phyloP scores from a whole-genome alignment of 2,888 invertebrate genomes.

The Metellina segmentata region DNA sequence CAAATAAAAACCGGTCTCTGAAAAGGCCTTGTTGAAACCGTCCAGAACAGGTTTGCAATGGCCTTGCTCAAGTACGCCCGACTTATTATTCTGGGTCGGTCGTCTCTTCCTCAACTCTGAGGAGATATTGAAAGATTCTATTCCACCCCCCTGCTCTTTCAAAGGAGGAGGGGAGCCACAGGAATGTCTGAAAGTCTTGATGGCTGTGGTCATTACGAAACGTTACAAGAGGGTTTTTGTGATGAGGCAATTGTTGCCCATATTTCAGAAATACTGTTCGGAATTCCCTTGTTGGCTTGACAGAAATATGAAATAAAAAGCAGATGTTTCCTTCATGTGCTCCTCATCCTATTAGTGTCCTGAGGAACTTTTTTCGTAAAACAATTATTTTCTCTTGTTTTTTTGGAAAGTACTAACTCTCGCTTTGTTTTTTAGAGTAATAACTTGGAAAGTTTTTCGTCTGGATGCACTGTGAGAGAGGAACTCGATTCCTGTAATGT shows the following conservation, averaged over 20 bases:
- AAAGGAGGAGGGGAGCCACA: neutral
- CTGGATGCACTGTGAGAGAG: too few relatives aligned
- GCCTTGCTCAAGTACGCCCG: slow-evolving; percentile 75
- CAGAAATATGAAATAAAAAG: neutral
- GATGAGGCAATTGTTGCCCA: slow-evolving; percentile 13
- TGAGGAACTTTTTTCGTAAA: neutral
- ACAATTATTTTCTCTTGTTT: neutral
- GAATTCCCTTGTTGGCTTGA: neutral
- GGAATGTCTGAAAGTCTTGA: slow-evolving; percentile 28
- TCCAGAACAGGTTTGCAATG: slow-evolving; percentile 58
- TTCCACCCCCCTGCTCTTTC: neutral
- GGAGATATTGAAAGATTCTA: slow-evolving; percentile 42
- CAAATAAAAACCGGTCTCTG: slow-evolving; percentile 58
- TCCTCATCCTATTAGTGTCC: neutral
- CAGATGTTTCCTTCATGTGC: neutral
- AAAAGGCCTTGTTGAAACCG: slow-evolving; percentile 55
- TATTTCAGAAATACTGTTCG: neutral
- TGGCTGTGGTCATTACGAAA: slow-evolving; percentile 40
- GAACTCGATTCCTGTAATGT: too few relatives aligned
- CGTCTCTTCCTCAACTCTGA: slow-evolving; percentile 33
- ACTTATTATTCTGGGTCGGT: slow-evolving; percentile 60
- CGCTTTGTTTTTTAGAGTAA: neutral
- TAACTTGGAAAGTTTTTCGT: neutral
- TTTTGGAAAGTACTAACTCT: neutral
- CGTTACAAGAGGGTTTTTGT: neutral